These are phyloP conservation scores for Enteromius unitaeniatus DNA, from an alignment of 2,797 vertebrate species.

Conservation along the genomic window DNA sequence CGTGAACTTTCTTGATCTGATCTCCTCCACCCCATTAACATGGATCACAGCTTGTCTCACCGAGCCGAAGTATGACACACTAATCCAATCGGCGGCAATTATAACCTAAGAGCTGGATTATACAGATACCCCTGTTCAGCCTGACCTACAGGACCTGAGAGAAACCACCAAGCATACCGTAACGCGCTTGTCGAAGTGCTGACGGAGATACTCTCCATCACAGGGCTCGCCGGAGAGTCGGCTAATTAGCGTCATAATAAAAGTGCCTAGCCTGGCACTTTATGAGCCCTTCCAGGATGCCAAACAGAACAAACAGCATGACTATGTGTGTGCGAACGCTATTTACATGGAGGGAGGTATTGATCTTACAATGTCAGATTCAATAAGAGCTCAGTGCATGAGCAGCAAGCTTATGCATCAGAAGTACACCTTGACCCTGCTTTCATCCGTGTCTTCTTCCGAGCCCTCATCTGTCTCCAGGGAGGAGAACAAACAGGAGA, in stretches of 20 bases:
- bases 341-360: slow-evolving; percentile 4
- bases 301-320: slow-evolving; percentile 30
- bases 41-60: slow-evolving; percentile 24
- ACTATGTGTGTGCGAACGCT: slow-evolving; percentile 2
- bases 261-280: slow-evolving; percentile 72
- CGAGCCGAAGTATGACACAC: not conserved
- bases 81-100: slow-evolving; percentile 71
- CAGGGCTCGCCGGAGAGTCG: slow-evolving; percentile 70
- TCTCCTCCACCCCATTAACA: slow-evolving; percentile 49
- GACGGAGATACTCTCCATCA: slow-evolving; percentile 73
- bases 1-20: slow-evolving; percentile 53
- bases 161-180: slow-evolving; percentile 60
- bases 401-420: slow-evolving; percentile 36
- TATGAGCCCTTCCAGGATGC: slow-evolving; percentile 64
- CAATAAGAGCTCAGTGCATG: slow-evolving; percentile 40
- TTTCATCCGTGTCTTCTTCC: slow-evolving; percentile 4
- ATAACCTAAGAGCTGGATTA: slow-evolving; percentile 67
- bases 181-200: slow-evolving; percentile 58
- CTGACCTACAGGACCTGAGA: slow-evolving; percentile 57
- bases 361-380: slow-evolving; percentile 45
- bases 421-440: slow-evolving; percentile 34
- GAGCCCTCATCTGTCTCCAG: not conserved
- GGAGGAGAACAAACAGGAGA: slow-evolving; percentile 15
- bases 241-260: slow-evolving; percentile 75
- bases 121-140: slow-evolving; percentile 59